Conservation (phyloP, 2,797 vertebrate genomes). For the Psittacula derbiana region DNA sequence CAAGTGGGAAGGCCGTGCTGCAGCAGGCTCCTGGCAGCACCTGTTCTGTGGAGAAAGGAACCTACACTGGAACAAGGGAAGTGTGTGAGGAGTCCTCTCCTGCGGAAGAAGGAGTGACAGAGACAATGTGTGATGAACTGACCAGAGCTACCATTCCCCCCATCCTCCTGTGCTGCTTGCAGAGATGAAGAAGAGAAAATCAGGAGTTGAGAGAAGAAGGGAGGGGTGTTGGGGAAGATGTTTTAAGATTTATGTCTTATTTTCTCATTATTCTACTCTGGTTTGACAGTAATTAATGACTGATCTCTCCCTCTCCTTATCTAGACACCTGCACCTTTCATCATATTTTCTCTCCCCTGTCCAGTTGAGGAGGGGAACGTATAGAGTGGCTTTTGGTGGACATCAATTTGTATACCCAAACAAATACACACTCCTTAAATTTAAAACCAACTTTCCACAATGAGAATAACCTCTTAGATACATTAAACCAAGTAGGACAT, state of each 20-base stretch:
- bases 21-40: background rate
- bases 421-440: background rate
- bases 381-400: background rate
- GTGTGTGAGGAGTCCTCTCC: background rate
- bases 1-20: background rate
- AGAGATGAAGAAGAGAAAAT: background rate
- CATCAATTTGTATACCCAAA: background rate
- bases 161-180: background rate
- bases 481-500: background rate
- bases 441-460: background rate
- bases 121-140: background rate
- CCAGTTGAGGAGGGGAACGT: background rate
- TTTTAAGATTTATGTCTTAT: background rate
- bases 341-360: background rate
- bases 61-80: accelerated
- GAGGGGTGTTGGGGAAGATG: background rate
- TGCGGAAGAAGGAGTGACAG: background rate
- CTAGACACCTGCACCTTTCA: background rate
- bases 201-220: background rate
- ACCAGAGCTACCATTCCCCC: background rate
- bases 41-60: background rate
- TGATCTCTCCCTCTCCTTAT: background rate
- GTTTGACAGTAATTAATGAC: background rate
- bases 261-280: background rate
- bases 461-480: background rate